A percentile compares a stretch with the other conserved stretches of the same genome.
phyloP scores from a whole-genome alignment of 2,888 invertebrate genomes.

The Archaeoteleia sp. region DNA sequence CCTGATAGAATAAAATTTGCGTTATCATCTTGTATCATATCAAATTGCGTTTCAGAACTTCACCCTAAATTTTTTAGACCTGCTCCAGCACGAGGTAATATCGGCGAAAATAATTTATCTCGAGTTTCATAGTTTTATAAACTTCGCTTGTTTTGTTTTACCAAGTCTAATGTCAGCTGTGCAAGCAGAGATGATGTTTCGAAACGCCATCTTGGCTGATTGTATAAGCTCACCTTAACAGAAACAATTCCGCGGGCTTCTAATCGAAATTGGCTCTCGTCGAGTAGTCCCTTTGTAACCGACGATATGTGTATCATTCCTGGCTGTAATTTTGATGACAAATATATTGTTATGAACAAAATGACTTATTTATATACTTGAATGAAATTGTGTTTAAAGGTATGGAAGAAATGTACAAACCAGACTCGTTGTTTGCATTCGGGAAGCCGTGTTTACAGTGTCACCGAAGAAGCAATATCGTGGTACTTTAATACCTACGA shows the following conservation, averaged over 20 bases:
- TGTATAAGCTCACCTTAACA: constrained; percentile 81
- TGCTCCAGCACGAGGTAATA: constrained; percentile 6
- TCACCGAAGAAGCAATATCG: constrained; percentile 94
- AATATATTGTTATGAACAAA: background rate
- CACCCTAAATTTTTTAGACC: constrained; percentile 14
- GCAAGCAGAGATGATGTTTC: background rate
- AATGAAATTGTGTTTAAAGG: background rate
- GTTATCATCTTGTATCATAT: constrained; percentile 1
- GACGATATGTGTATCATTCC: constrained; percentile 87
- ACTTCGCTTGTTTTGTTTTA: constrained; percentile 1
- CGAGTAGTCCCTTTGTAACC: constrained; percentile 81
- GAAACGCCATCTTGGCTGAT: constrained; percentile 6
- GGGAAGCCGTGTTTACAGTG: constrained; percentile 92
- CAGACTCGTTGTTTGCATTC: constrained; percentile 86
- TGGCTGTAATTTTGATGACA: constrained; percentile 73
- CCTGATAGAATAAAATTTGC: constrained; percentile 76
- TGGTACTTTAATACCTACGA: constrained; percentile 89
- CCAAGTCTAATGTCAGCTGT: background rate
- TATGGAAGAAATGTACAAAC: constrained; percentile 69
- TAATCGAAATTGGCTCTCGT: constrained; percentile 80
- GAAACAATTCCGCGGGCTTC: constrained; percentile 84
- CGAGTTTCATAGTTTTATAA: background rate
- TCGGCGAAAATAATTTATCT: constrained; percentile 3
- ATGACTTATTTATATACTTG: background rate
- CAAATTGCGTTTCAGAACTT: constrained; percentile 1